phyloP scores from a whole-genome alignment of 2,113 vertebrate species.

The Otolemur garnettii region DNA sequence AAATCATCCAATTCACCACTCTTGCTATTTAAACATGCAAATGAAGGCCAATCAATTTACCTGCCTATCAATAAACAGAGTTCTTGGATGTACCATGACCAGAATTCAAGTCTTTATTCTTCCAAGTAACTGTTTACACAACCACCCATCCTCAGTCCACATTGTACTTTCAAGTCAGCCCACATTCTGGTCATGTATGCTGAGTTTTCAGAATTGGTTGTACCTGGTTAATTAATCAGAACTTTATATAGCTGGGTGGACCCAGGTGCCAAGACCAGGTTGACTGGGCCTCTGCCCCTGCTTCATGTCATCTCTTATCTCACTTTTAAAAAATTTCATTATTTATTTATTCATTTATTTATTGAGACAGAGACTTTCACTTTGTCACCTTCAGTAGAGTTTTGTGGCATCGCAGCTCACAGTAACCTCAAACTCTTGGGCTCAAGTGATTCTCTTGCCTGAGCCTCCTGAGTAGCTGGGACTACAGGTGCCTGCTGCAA shows the following conservation, averaged over 20 bases:
- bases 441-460: no score
- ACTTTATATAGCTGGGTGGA: neutral
- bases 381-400: no score
- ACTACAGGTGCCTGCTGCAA: no score
- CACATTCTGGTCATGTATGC: neutral
- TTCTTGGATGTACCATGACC: neutral
- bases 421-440: no score
- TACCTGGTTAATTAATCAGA: conserved; percentile 38
- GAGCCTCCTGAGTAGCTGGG: no score
- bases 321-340: no score
- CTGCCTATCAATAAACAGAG: neutral
- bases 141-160: neutral
- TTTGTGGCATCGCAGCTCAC: no score
- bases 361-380: no score
- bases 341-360: no score
- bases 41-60: neutral
- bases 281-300: neutral
- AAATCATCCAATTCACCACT: neutral
- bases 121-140: neutral
- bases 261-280: neutral
- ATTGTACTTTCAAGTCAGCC: neutral
- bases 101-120: neutral
- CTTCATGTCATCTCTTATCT: neutral
- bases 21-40: neutral
- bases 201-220: neutral